A percentile compares a stretch with the other conserved stretches of the same genome.
Conservation (phyloP, 2,113 vertebrate genomes). For the Lampris megalopsis region DNA sequence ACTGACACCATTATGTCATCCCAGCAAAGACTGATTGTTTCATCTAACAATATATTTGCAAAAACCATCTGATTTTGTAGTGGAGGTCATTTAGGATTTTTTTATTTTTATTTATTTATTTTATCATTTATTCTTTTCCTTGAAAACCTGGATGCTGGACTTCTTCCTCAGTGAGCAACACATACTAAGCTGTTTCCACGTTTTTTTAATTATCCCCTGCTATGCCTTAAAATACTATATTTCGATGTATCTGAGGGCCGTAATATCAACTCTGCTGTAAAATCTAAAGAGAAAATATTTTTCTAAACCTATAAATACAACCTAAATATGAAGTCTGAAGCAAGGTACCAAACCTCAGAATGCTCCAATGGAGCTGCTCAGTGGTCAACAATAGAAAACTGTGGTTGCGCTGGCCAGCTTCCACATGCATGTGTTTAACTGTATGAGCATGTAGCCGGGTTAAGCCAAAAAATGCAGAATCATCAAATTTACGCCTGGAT, state of each 20-base stretch:
- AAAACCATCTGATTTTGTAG: too few relatives aligned
- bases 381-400: not conserved
- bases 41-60: too few relatives aligned
- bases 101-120: too few relatives aligned
- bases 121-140: too few relatives aligned
- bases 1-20: too few relatives aligned
- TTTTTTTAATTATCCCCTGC: not conserved
- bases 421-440: not conserved
- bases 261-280: not conserved
- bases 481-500: too few relatives aligned
- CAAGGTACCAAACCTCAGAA: slow-evolving; percentile 2
- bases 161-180: not conserved
- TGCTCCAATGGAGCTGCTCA: not conserved
- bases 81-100: too few relatives aligned
- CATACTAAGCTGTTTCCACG: not conserved
- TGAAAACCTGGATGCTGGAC: not conserved
- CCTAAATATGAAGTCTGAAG: slow-evolving; percentile 5
- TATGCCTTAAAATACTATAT: not conserved
- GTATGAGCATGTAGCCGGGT: not conserved
- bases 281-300: not conserved
- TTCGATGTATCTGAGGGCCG: not conserved
- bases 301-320: slow-evolving; percentile 14
- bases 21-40: too few relatives aligned
- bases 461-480: not conserved
- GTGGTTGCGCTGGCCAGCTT: not conserved